Evolutionary conservation across 2,888 invertebrate genomes (phyloP).

Genomic region (Euzophera pinguis): DNA sequence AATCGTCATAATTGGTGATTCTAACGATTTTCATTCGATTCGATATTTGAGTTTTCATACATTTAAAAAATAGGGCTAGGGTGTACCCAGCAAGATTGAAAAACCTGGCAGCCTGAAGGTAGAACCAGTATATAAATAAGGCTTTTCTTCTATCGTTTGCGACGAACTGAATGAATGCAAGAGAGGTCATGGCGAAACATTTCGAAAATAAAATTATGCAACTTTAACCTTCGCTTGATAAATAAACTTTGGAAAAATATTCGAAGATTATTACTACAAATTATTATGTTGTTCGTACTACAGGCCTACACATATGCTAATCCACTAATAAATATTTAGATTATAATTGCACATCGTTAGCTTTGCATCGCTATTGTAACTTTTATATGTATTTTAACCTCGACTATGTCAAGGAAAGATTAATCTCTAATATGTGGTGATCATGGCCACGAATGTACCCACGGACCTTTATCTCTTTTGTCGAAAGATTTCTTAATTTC

Average conservation of each 20-base stretch:
- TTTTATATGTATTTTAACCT: background rate
- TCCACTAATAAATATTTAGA: slow-evolving; percentile 7
- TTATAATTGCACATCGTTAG: slow-evolving; percentile 4
- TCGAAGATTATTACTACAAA: background rate
- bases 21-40: too few relatives aligned
- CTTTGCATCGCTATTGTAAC: background rate
- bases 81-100: too few relatives aligned
- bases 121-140: too few relatives aligned
- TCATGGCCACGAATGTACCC: background rate
- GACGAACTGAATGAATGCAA: background rate
- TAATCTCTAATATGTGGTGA: background rate
- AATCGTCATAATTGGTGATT: too few relatives aligned
- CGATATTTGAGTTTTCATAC: too few relatives aligned
- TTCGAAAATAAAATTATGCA: background rate
- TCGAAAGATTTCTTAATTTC: too few relatives aligned
- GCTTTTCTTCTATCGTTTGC: too few relatives aligned
- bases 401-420: background rate
- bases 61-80: too few relatives aligned
- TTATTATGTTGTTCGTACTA: background rate
- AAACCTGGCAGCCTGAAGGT: too few relatives aligned
- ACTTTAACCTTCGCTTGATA: slow-evolving; percentile 2
- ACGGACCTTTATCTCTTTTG: too few relatives aligned
- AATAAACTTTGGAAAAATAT: background rate
- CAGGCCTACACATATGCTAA: slow-evolving; percentile 1
- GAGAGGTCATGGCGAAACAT: background rate